Evolutionary conservation across 2,113 vertebrate genomes (phyloP).

Genomic region (Acanthisitta chloris): DNA sequence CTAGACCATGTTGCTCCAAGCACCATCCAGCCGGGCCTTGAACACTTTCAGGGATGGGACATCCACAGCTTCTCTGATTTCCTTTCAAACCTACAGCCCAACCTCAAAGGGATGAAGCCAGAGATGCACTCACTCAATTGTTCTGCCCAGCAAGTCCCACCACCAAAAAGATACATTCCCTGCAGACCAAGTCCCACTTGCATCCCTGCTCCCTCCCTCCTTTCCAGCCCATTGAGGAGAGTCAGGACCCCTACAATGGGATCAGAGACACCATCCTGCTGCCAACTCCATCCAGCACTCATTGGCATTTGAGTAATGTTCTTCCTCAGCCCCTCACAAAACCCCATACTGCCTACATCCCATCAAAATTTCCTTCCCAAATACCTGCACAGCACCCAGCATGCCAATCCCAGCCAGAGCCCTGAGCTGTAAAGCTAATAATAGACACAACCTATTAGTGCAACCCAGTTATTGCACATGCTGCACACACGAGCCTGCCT

Average conservation of each 20-base stretch:
- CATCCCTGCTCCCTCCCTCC: not conserved
- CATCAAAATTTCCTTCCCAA: not conserved
- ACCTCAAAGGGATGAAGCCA: not conserved
- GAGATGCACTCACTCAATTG: not conserved
- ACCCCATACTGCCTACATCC: not conserved
- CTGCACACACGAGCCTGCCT: not conserved
- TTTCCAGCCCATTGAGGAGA: not conserved
- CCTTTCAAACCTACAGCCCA: not conserved
- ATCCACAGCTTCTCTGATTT: not conserved
- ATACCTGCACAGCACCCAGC: not conserved
- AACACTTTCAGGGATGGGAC: not conserved
- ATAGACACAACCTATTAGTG: not conserved
- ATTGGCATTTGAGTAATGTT: not conserved
- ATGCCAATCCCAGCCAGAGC: not conserved
- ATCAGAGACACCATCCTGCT: not conserved
- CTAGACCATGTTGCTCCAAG: not conserved
- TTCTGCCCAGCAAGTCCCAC: not conserved
- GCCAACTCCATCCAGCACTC: not conserved
- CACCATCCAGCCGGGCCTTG: not conserved
- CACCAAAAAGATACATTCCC: not conserved
- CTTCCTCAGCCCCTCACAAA: not conserved
- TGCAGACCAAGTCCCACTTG: not conserved
- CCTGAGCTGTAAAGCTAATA: not conserved
- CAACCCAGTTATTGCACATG: not conserved
- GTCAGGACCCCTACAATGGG: fast-evolving